Base-by-base conservation (phyloP, 1,140 invertebrate species). In the Formica exsecta region DNA sequence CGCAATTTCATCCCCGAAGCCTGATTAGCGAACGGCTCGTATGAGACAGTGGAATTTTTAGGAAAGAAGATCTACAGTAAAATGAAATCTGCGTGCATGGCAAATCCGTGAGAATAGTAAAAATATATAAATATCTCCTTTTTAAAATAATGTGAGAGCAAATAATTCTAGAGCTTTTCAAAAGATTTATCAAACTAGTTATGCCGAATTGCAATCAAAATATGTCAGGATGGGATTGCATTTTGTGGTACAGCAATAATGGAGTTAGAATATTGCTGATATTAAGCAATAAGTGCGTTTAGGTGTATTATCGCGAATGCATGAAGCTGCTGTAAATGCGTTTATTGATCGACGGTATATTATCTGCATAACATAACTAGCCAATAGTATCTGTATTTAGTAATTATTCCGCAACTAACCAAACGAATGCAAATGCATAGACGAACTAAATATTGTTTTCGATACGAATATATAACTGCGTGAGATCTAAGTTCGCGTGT, bases 241-340 rank as follows among this genome's bases (percentile, higher is more conserved):
- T 83, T 83, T 83, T 36, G 79, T 32, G 68, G 68, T 61, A 36
- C 54, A 51, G 38, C 41, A 54, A 74, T 83, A 83, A 83, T 83
- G 66, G 66, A 83, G 79, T 73, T 83, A 61, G 79, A 83, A 74
- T 79, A 79, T 73, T 44, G 79, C 54, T 73, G 66, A 73, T 83
- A 73, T 83, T 44, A 73, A 74, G 79, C 79, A 74, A 74, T 44
- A 38, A 83, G 79, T 44, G 79, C 79, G 25, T 81, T 81, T 81
- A 71, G 36, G 16, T 81, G 51, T 83, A 83, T 83, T 73, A 73
- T 73, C 79, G 38, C 65, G n/a, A 80, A 59, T 71, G 77, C 32
- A 54, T 29, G 22, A 57, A 70, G 44, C 77, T 70, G 76, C 32
- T 22, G 64, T 48, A 13, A 57, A 57, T 25, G 54, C 54, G 48